These are phyloP conservation scores for Stegophylla sp. DNA, from an alignment of 2,888 invertebrate genomes.

Conservation along the genomic window DNA sequence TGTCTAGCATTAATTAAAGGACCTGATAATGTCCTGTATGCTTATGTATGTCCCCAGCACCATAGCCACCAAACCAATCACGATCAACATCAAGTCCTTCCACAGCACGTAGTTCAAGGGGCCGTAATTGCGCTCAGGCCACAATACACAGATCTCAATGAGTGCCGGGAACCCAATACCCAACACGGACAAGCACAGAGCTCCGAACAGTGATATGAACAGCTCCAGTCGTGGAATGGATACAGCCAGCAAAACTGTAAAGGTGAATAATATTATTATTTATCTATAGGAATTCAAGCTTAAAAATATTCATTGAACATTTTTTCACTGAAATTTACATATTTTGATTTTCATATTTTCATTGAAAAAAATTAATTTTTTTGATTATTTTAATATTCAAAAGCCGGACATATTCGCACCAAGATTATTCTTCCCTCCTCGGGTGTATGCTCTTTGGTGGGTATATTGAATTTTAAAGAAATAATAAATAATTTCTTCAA, in stretches of 20 bases:
- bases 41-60: slow-evolving; percentile 70
- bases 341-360: no score
- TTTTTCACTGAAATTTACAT: no score
- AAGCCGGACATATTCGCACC: no score
- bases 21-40: slow-evolving; percentile 67
- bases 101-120: slow-evolving; percentile 66
- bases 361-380: no score
- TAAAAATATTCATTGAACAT: no score
- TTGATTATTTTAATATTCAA: no score
- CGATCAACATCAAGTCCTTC: slow-evolving; percentile 68
- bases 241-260: slow-evolving; percentile 76
- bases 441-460: no score
- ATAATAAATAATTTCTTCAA: no score
- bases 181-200: slow-evolving; percentile 75
- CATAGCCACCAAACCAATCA: slow-evolving; percentile 68
- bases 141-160: slow-evolving; percentile 76
- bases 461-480: no score
- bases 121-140: slow-evolving; percentile 70
- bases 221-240: slow-evolving; percentile 75
- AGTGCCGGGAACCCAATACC: slow-evolving; percentile 79
- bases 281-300: no score
- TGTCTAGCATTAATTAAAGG: slow-evolving; percentile 63
- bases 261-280: no score
- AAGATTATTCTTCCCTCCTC: no score
- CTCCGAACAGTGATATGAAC: slow-evolving; percentile 79